A percentile compares a stretch with the other conserved stretches of the same genome.
These are phyloP conservation scores for Drosophila dunni DNA, from an alignment of 1,140 invertebrate species.

Conservation along the genomic window DNA sequence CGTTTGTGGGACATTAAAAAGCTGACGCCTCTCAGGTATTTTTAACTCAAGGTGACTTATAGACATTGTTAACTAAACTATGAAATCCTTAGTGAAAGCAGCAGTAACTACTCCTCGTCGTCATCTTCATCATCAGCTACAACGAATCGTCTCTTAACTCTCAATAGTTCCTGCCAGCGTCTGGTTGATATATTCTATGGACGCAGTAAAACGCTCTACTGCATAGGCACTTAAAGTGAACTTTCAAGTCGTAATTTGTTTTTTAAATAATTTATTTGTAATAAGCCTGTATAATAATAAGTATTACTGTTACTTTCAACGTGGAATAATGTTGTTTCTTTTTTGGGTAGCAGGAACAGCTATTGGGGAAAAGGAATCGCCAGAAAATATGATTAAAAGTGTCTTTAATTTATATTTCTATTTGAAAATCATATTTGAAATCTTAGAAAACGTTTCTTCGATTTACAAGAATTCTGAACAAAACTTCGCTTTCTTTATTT, in stretches of 20 bases:
- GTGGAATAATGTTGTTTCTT: conserved; percentile 60
- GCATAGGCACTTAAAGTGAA: conserved; percentile 72
- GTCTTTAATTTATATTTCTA: too few species aligned
- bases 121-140: conserved; percentile 73
- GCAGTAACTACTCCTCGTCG: conserved; percentile 50
- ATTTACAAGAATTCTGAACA: too few species aligned
- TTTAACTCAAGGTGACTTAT: not conserved
- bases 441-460: too few species aligned
- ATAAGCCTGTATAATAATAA: conserved; percentile 82
- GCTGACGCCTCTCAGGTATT: conserved; percentile 64
- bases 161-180: conserved; percentile 82
- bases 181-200: conserved; percentile 81
- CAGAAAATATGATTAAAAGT: too few species aligned
- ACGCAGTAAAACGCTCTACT: conserved; percentile 70
- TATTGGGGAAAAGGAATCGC: too few species aligned
- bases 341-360: not conserved
- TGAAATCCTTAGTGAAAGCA: conserved; percentile 48
- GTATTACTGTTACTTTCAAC: conserved; percentile 75
- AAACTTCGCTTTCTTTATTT: too few species aligned
- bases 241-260: conserved; percentile 24
- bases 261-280: conserved; percentile 81
- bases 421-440: too few species aligned
- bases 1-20: conserved; percentile 88
- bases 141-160: conserved; percentile 71
- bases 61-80: not conserved